These are phyloP conservation scores for Eudemis profundana DNA, from an alignment of 2,888 invertebrate genomes.

Conservation along the genomic window DNA sequence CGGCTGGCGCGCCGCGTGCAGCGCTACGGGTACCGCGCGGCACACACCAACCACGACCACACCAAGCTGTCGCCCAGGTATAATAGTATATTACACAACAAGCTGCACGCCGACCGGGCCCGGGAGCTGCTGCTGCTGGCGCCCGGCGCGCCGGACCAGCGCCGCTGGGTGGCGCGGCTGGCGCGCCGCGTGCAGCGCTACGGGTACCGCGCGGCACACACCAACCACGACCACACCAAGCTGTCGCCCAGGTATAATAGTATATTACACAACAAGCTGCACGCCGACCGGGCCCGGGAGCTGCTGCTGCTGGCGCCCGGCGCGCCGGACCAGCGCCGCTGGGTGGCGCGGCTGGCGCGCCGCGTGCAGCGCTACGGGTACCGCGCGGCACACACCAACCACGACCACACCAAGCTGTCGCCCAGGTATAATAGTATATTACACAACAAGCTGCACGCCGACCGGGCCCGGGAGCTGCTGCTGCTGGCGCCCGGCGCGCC, in stretches of 20 bases:
- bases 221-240: no score
- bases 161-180: conserved; percentile 92
- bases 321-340: conserved; percentile 92
- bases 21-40: no score
- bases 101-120: no score
- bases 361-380: conserved; percentile 92
- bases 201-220: no score
- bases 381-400: conserved; percentile 57
- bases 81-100: no score
- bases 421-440: no score
- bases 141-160: conserved; percentile 82
- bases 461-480: no score
- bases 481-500: conserved; percentile 84
- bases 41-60: no score
- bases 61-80: conserved; percentile 86
- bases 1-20: conserved; percentile 93
- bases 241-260: conserved; percentile 88
- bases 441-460: no score
- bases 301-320: conserved; percentile 91
- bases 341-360: conserved; percentile 87
- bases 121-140: conserved; percentile 65
- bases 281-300: no score
- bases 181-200: conserved; percentile 90
- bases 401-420: no score
- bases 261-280: no score